A percentile compares a stretch with the other conserved stretches of the same genome.
phyloP scores from a whole-genome alignment of 2,888 invertebrate genomes.

The Merodon equestris region DNA sequence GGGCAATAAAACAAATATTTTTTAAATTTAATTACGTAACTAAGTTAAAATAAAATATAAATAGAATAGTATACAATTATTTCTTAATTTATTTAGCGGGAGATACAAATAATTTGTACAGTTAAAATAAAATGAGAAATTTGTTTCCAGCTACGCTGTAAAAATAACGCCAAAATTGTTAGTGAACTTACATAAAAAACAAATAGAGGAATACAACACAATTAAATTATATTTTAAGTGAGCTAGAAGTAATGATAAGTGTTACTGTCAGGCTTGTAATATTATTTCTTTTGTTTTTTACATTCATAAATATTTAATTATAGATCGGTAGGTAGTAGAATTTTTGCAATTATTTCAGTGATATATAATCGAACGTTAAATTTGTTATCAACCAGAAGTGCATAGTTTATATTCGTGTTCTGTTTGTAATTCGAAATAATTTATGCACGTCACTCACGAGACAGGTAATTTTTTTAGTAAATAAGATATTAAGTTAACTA shows the following conservation, averaged over 20 bases:
- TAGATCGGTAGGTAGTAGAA: constrained; percentile 42
- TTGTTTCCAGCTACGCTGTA: constrained; percentile 70
- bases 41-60: constrained; percentile 10
- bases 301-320: constrained; percentile 31
- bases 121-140: constrained; percentile 34
- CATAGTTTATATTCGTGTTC: background rate
- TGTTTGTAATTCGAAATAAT: background rate
- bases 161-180: constrained; percentile 73
- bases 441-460: background rate
- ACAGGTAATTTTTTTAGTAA: background rate
- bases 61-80: constrained; percentile 27
- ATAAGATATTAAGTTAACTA: background rate
- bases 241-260: constrained; percentile 7
- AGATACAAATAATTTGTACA: constrained; percentile 51
- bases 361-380: constrained; percentile 10
- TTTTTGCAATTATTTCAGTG: constrained; percentile 27
- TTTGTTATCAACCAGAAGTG: background rate
- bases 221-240: constrained; percentile 25
- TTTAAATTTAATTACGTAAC: constrained; percentile 28
- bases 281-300: too few relatives aligned
- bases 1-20: constrained; percentile 59
- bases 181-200: constrained; percentile 55
- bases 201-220: constrained; percentile 10
- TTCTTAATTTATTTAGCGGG: constrained; percentile 52
- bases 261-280: constrained; percentile 53